A percentile compares a stretch with the other conserved stretches of the same genome.
Evolutionary conservation across 2,113 vertebrate species (phyloP).

Genomic region (Thamnaconus septentrionalis): DNA sequence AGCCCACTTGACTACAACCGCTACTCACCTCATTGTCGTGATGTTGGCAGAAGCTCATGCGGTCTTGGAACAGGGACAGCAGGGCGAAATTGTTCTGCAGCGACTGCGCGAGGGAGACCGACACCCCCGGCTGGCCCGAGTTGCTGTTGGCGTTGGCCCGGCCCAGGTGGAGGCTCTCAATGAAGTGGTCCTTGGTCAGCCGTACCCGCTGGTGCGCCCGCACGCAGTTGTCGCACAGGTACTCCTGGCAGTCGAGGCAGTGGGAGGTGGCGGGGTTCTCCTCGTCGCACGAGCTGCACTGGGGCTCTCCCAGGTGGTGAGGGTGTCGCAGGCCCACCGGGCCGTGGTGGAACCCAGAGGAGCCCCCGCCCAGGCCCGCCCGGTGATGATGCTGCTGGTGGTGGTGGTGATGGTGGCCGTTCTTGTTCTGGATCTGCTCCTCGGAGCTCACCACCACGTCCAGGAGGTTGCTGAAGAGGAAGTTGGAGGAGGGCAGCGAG

Average conservation of each 20-base stretch:
- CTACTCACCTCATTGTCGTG: slow-evolving; percentile 81
- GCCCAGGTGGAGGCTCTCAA: slow-evolving; percentile 74
- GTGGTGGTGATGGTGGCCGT: slow-evolving; percentile 56
- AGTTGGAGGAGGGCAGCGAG: slow-evolving; percentile 89
- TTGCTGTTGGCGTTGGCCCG: slow-evolving; percentile 57
- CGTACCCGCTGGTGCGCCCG: slow-evolving; percentile 91
- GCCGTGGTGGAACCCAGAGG: slow-evolving; percentile 65
- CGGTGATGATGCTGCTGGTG: slow-evolving; percentile 42
- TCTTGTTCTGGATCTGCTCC: slow-evolving; percentile 77
- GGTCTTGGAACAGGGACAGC: slow-evolving; percentile 84
- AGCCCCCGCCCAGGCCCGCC: slow-evolving; percentile 58
- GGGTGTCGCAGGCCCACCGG: slow-evolving; percentile 73
- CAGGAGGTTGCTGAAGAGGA: slow-evolving; percentile 91
- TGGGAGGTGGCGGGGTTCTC: slow-evolving; percentile 86
- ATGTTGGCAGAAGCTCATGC: slow-evolving; percentile 83
- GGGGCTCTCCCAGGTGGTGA: slow-evolving; percentile 75
- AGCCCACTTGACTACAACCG: neutral
- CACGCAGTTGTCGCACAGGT: slow-evolving; percentile 91
- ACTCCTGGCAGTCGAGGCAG: slow-evolving; percentile 92
- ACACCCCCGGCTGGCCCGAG: slow-evolving; percentile 38
- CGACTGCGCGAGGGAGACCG: slow-evolving; percentile 77
- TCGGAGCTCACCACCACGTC: slow-evolving; percentile 87
- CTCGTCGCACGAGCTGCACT: slow-evolving; percentile 89
- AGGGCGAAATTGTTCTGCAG: slow-evolving; percentile 84
- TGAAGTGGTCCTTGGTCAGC: slow-evolving; percentile 94